A percentile compares a stretch with the other conserved stretches of the same genome.
phyloP scores from a whole-genome alignment of 2,888 invertebrate genomes.

The Tigriopus californicus region DNA sequence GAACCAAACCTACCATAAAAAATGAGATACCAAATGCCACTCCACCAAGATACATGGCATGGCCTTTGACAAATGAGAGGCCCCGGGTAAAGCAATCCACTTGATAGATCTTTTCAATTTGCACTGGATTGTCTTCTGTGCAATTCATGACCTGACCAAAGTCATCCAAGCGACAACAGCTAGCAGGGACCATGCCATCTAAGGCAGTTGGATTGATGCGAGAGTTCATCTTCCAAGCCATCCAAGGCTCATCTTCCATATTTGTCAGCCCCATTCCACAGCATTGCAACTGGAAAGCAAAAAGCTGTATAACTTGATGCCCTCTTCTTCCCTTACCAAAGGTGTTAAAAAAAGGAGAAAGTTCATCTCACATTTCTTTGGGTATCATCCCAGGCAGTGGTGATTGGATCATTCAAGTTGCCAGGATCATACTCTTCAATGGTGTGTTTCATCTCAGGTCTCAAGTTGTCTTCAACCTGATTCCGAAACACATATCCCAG shows the following conservation, averaged over 20 bases:
- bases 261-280: not conserved
- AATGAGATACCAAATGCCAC: conserved; percentile 64
- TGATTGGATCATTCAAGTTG: conserved; percentile 44
- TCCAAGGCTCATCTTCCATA: not conserved
- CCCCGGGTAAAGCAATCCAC: conserved; percentile 56
- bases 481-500: conserved; percentile 74
- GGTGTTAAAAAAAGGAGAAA: not conserved
- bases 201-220: not conserved
- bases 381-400: conserved; percentile 68
- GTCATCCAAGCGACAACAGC: conserved; percentile 22
- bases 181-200: not conserved
- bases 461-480: conserved; percentile 53
- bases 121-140: conserved; percentile 36
- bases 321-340: not conserved
- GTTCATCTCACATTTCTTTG: conserved; percentile 40
- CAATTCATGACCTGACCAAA: not conserved
- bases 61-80: conserved; percentile 47
- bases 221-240: not conserved
- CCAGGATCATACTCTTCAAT: conserved; percentile 43
- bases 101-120: conserved; percentile 43
- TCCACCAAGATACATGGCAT: conserved; percentile 59
- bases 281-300: conserved; percentile 12
- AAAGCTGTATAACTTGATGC: not conserved
- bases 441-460: conserved; percentile 55
- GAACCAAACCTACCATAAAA: conserved; percentile 45